phyloP scores from a whole-genome alignment of 2,888 invertebrate species.

The Ramazzottius varieornatus region DNA sequence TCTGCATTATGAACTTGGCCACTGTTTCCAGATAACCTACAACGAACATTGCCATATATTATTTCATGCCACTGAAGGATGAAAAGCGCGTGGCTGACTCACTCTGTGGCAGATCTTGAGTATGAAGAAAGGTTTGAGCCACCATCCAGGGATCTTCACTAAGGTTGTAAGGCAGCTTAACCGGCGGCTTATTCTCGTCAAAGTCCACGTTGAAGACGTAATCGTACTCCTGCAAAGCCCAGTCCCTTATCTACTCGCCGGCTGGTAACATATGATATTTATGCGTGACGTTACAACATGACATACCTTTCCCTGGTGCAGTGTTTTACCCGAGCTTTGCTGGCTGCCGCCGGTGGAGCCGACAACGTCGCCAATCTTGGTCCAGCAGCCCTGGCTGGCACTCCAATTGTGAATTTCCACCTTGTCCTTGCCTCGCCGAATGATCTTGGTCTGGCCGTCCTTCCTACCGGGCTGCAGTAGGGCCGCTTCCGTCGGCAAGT shows the following conservation, averaged over 20 bases:
- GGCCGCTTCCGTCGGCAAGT: conserved; percentile 49
- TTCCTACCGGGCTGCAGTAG: conserved; percentile 44
- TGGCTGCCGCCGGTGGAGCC: conserved; percentile 41
- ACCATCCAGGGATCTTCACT: conserved; percentile 72
- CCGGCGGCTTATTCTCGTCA: conserved; percentile 56
- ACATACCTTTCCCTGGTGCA: conserved; percentile 49
- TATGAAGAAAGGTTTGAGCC: conserved; percentile 65
- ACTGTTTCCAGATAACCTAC: conserved; percentile 62
- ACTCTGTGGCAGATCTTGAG: conserved; percentile 52
- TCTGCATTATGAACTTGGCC: conserved; percentile 66
- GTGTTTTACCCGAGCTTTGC: conserved; percentile 40
- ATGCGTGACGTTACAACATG: too few relatives aligned
- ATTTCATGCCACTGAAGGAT: too few relatives aligned
- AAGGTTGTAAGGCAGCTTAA: conserved; percentile 69
- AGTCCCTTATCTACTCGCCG: neutral
- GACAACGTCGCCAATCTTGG: conserved; percentile 61
- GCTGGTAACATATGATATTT: neutral
- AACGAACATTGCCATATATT: too few relatives aligned
- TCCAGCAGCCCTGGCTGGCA: conserved; percentile 35
- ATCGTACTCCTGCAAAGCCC: conserved; percentile 43
- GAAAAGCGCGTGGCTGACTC: too few relatives aligned
- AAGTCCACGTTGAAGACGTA: conserved; percentile 86
- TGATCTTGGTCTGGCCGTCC: conserved; percentile 60
- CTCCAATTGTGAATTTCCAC: conserved; percentile 44
- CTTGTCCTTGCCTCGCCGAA: conserved; percentile 38